Evolutionary conservation across 2,113 vertebrate species (phyloP), one percentile per base, ranked within the genome.

Genomic region (Dermatemys mawii): DNA sequence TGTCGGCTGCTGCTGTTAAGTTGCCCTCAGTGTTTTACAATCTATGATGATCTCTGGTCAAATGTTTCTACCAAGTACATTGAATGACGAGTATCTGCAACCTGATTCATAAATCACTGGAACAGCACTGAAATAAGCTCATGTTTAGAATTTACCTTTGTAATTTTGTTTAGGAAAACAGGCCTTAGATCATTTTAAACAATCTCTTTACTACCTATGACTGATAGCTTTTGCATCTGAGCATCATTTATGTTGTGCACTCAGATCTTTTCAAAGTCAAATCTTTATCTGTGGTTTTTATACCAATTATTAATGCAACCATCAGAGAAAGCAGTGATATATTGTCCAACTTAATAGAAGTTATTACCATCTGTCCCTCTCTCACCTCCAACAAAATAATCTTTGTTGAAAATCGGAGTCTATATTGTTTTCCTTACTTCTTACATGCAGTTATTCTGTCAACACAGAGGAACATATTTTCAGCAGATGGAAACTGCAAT

Each of bases 11-110:
- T 63, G 27, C 54, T 86, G 86, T 93, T 48, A 90, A 75, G 21
- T 51, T 85, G 16, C 75, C 26, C 38, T 57, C 6, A 21, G 49
- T 53, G 57, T 50, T n/a, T 87, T 90, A 78, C 41, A 84, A 27
- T 29, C 3, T 17, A 29, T 85, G 79, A 81, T 54, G 87, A 88
- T 27, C 75, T 89, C 49, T 75, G 67, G 78, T 48, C 41, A 90
- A 93, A 89, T 84, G 57, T 57, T 91, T 78, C 19, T 94, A 57
- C 84, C 91, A 89, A 96, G 35, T 48, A 81, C 24, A 91, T 44
- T 83, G 46, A 86, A 57, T 44, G 79, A 92, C 85, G 63, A 79
- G 49, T 86, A 78, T 63, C 83, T 84, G 83, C 3, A 3, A 82
- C 89, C 63, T 84, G 49, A 38, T 11, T 95, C 27, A 57, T 89